Conservation (phyloP, 92 coral and sea anemone species). For the Meandrina meandrites region DNA sequence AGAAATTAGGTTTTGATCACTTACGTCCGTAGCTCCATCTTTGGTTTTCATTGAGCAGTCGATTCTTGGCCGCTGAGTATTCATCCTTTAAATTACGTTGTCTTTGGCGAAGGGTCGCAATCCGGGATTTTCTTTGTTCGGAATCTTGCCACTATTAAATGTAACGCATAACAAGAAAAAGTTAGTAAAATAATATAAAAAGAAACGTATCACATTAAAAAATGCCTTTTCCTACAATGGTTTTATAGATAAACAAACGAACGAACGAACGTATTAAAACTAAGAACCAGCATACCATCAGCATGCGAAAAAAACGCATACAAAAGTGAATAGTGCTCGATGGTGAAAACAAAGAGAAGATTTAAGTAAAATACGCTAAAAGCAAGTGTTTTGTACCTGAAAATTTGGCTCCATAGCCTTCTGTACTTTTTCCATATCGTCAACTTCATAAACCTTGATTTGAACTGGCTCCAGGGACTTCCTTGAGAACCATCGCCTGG, state of each 20-base stretch:
- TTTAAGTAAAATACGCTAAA: neutral
- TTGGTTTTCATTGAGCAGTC: constrained; percentile 79
- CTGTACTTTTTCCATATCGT: constrained; percentile 77
- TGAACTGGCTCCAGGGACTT: constrained; percentile 83
- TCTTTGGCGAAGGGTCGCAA: constrained; percentile 70
- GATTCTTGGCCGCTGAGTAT: constrained; percentile 70
- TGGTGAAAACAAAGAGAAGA: neutral
- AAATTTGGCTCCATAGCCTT: constrained; percentile 47
- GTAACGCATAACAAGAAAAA: neutral
- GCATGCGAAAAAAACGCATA: too few relatives aligned
- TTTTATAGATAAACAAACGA: neutral
- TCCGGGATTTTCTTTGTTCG: constrained; percentile 63
- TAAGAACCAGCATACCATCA: neutral
- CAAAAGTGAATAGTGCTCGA: too few relatives aligned
- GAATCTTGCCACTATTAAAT: constrained; percentile 40
- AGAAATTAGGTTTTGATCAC: constrained; percentile 29
- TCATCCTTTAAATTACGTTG: constrained; percentile 83
- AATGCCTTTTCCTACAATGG: neutral
- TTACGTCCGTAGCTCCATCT: constrained; percentile 98
- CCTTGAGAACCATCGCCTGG: constrained; percentile 88
- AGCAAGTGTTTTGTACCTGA: constrained; percentile 43
- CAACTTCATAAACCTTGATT: constrained; percentile 87
- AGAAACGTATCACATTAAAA: neutral
- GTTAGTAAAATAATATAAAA: neutral
- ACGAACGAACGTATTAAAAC: neutral